Evolutionary conservation across 2,113 vertebrate species (phyloP), one percentile per base, ranked within the genome.

Genomic region (Shinisaurus crocodilurus): DNA sequence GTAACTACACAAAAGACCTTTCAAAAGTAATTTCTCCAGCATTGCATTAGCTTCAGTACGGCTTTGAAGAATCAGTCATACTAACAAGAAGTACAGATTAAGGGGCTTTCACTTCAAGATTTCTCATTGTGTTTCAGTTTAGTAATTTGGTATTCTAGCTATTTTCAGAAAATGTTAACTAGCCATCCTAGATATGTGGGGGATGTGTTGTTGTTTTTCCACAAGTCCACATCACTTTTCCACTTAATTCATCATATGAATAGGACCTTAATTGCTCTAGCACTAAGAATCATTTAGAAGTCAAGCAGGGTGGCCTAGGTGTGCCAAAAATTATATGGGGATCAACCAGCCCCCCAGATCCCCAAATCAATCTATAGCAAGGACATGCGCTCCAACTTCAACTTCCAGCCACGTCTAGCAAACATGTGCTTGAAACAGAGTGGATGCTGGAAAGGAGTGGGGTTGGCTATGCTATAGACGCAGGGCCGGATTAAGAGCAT

Each of bases 1-100:
- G 1, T 7, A 20, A 88, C 79, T 48, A 86, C 6, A 91, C 15
- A 89, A 90, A 87, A 80, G 45, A 0, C 0, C 87, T 93, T 94
- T 74, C 43, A 93, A 88, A 63, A 92, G 89, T 86, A 5, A 60
- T 94, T 94, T 65, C 85, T 54, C 80, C 80, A 88, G 8, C 69
- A 74, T 37, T 45, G 0, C 12, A 82, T 70, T 74, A 65, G 82
- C 57, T 69, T 94, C 29, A 89, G 23, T 32, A 48, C 90, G 74
- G 70, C 90, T 79, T 63, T 81, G 5, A 34, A 80, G 76, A 70
- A 7, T 84, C 65, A 76, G 10, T 84, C 45, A 87, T 86, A 37
- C n/a, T 76, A 87, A 89, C 27, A 80, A 90, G 88, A 83, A 50
- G 0, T 77, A 82, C 34, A 85, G 37, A 60, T 83, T 83, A 63